These are phyloP conservation scores for Pammene aurita DNA, from an alignment of 2,888 invertebrate species.

Conservation along the genomic window DNA sequence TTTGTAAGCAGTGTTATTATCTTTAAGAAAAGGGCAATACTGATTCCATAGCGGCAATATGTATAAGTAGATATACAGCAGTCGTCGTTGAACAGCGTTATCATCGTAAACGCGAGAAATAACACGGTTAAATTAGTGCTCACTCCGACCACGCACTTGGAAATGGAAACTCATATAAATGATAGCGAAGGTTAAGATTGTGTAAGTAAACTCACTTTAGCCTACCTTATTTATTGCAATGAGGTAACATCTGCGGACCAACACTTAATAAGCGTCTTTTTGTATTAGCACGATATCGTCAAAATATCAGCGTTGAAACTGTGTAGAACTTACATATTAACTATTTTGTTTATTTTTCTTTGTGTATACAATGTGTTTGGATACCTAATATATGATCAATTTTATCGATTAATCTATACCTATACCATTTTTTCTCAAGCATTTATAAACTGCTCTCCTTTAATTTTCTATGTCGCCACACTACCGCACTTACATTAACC, in stretches of 20 bases:
- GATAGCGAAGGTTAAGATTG: constrained; percentile 21
- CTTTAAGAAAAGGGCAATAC: neutral
- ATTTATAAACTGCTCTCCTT: too few species aligned
- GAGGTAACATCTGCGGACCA: neutral
- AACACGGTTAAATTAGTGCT: constrained; percentile 23
- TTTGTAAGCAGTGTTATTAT: neutral
- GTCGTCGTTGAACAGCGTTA: constrained; percentile 13
- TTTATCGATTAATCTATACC: too few species aligned
- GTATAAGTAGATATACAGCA: neutral
- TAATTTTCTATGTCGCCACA: too few species aligned
- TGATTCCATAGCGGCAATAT: neutral
- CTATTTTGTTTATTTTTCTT: too few species aligned
- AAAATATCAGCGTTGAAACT: too few species aligned
- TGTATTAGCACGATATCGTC: neutral
- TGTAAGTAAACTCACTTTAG: neutral
- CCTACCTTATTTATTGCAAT: neutral
- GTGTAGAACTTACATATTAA: too few species aligned
- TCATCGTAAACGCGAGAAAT: constrained; percentile 23
- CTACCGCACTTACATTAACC: too few species aligned
- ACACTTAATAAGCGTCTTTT: too few species aligned
- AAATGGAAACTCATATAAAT: constrained; percentile 15
- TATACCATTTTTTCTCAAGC: too few species aligned
- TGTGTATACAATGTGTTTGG: too few species aligned
- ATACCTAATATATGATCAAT: too few species aligned
- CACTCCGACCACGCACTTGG: constrained; percentile 13